phyloP scores from a whole-genome alignment of 2,113 vertebrate genomes.

The Mormyrus iriodes region DNA sequence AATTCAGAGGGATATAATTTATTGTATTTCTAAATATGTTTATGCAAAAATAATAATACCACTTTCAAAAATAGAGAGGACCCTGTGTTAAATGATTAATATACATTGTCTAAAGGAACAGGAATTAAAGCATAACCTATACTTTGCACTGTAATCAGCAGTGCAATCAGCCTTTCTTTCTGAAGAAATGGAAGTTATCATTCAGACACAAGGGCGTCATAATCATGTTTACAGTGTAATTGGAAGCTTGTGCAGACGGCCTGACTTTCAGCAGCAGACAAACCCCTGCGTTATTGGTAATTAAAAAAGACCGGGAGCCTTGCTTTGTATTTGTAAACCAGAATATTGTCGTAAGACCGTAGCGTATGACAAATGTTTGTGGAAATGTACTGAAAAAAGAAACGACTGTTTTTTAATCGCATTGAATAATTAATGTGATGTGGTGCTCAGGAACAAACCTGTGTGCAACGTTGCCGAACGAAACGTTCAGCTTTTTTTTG shows the following conservation, averaged over 20 bases:
- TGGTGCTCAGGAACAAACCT: background rate
- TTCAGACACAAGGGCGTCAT: constrained; percentile 18
- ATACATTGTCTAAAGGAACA: constrained; percentile 17
- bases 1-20: background rate
- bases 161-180: constrained; percentile 10
- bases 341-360: background rate
- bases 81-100: constrained; percentile 22
- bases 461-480: background rate
- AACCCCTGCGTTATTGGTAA: constrained; percentile 1
- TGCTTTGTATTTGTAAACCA: background rate
- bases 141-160: constrained; percentile 20
- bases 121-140: constrained; percentile 14
- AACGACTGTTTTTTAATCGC: background rate
- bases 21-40: background rate
- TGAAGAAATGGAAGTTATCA: constrained; percentile 24
- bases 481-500: background rate
- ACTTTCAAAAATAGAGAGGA: constrained; percentile 12
- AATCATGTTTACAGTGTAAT: constrained; percentile 23
- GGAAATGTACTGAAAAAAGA: background rate
- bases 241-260: background rate
- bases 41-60: background rate
- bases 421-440: background rate
- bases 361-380: background rate
- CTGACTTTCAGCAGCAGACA: constrained; percentile 21
- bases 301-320: background rate